These are phyloP conservation scores for Syngnathoides biaculeatus DNA, from an alignment of 2,113 vertebrate genomes.

Conservation along the genomic window DNA sequence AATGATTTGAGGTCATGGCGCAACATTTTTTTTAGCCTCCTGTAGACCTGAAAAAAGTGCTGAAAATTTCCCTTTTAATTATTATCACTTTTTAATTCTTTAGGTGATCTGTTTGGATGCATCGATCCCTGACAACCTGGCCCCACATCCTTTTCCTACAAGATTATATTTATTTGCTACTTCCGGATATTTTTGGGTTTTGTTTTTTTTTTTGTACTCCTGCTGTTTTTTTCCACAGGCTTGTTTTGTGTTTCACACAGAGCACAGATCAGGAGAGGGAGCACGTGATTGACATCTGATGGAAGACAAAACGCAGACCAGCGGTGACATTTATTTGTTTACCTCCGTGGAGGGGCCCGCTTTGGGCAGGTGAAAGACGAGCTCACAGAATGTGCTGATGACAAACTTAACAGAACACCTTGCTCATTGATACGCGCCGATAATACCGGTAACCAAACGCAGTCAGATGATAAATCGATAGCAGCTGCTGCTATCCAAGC, in stretches of 20 bases:
- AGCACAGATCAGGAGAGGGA: conserved; percentile 1
- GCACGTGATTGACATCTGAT: conserved; percentile 27
- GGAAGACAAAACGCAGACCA: conserved; percentile 58
- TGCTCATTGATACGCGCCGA: too few relatives aligned
- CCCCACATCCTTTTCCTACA: neutral
- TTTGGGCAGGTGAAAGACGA: conserved; percentile 12
- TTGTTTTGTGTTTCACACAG: conserved; percentile 8
- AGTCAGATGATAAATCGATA: too few relatives aligned
- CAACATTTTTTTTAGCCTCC: too few relatives aligned
- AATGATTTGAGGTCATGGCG: too few relatives aligned
- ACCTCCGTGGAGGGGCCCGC: conserved; percentile 26
- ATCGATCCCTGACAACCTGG: neutral
- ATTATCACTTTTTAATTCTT: neutral
- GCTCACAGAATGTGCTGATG: too few relatives aligned
- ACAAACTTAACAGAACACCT: too few relatives aligned
- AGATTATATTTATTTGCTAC: neutral
- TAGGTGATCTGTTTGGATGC: neutral
- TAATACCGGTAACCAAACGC: too few relatives aligned
- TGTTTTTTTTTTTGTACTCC: neutral
- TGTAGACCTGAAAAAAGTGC: too few relatives aligned
- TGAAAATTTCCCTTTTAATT: neutral
- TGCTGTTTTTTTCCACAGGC: too few relatives aligned
- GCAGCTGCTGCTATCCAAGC: too few relatives aligned
- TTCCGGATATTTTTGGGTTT: too few relatives aligned
- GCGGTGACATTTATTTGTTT: conserved; percentile 36